These are phyloP conservation scores for Hydractinia echinata DNA, from an alignment of 30 jellyfish, hydroid and myxozoan species.

Conservation along the genomic window DNA sequence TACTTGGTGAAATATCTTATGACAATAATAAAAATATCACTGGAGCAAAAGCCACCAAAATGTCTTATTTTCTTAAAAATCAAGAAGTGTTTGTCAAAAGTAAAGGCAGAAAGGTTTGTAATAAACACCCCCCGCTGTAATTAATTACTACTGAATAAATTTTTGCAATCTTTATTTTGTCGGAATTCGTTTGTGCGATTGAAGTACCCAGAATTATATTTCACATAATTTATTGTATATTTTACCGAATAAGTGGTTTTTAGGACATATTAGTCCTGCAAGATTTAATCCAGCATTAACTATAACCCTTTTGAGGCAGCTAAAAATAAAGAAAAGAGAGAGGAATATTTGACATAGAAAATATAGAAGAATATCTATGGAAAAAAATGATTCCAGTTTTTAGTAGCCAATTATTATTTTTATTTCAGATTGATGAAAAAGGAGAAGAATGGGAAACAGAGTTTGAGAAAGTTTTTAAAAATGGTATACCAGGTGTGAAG, in stretches of 20 bases:
- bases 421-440: conserved; percentile 18
- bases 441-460: conserved; percentile 33
- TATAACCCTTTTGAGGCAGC: no score
- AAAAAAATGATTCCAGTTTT: neutral
- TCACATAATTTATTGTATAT: no score
- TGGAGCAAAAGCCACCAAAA: conserved; percentile 45
- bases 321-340: no score
- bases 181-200: no score
- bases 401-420: neutral
- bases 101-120: conserved; percentile 54
- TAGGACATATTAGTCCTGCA: no score
- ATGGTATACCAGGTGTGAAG: neutral
- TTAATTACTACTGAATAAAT: neutral
- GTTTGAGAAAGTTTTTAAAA: conserved; percentile 6
- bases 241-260: no score
- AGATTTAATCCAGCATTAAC: no score
- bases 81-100: conserved; percentile 49
- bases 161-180: no score
- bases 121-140: neutral
- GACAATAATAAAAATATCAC: conserved; percentile 29
- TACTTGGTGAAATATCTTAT: conserved; percentile 41
- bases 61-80: conserved; percentile 50
- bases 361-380: no score
- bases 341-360: no score
- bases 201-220: no score